A percentile compares a stretch with the other conserved stretches of the same genome.
Evolutionary conservation across 2,113 vertebrate genomes (phyloP).

Genomic region (Scatophagus argus): DNA sequence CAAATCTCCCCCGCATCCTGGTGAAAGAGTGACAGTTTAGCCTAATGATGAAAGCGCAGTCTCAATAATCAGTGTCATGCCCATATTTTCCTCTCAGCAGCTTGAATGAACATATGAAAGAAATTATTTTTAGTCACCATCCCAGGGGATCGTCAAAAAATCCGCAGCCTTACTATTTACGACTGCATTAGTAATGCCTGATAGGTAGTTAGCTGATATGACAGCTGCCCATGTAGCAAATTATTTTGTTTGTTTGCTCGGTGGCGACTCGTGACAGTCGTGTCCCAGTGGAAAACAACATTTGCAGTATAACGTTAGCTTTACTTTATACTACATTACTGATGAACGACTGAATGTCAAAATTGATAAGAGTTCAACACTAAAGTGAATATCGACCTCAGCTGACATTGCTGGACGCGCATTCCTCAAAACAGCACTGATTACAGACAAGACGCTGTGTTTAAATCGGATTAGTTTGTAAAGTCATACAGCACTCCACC

Average conservation of each 20-base stretch:
- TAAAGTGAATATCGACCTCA: constrained; percentile 8
- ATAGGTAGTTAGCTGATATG: constrained; percentile 4
- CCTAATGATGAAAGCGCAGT: constrained; percentile 2
- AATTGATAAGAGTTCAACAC: neutral
- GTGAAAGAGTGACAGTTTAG: constrained; percentile 17
- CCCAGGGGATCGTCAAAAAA: neutral
- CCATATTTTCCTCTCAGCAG: constrained; percentile 6
- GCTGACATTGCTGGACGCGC: neutral
- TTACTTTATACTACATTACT: neutral
- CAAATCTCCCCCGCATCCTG: constrained; percentile 5
- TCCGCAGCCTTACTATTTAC: constrained; percentile 3
- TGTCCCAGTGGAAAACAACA: neutral
- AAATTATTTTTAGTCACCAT: constrained; percentile 13
- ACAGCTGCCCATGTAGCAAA: constrained; percentile 20
- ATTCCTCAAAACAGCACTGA: neutral
- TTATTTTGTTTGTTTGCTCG: constrained; percentile 1
- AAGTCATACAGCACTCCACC: neutral
- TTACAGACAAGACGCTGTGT: neutral
- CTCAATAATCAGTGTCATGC: constrained; percentile 14
- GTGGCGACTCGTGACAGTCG: constrained; percentile 29
- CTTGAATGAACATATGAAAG: constrained; percentile 1
- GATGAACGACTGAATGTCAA: neutral
- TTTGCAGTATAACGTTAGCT: neutral
- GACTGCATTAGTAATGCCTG: neutral
- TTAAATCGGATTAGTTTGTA: neutral